Base-by-base conservation (phyloP, 2,113 vertebrate genomes). In the Gnathonemus longibarbis region DNA sequence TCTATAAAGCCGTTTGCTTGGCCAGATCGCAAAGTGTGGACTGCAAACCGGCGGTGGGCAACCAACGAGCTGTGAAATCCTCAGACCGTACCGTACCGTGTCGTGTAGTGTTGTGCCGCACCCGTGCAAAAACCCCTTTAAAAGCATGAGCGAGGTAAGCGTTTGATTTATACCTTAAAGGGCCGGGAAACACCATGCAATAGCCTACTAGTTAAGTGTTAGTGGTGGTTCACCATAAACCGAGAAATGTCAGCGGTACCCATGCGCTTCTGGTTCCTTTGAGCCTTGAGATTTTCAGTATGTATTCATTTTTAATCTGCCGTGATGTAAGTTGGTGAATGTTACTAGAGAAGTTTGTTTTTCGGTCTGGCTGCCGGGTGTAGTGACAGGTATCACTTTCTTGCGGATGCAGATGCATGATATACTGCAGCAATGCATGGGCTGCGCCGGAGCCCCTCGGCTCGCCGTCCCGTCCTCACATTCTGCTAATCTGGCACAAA, bases 71-170 rank as follows among this genome's bases (percentile, higher is more conserved):
- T 31, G 89, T 83, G 89, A 90, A 89, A 84, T 56, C 62, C 48
- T 88, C 45, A 42, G 48, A 48, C 42, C 50, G 5, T 84, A 48
- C 42, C 50, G 5, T 84, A 48, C 56, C 46, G 27, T 48, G 4
- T 21, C 24, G 21, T 2, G 31, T 24, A n/a, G 45, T 49, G 46
- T 24, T 24, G 48, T 80, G 35, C 74, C 74, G 74, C 74, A 35
- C 74, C 74, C 74, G 74, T n/a, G 21, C 83, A 24, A n/a, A 45
- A 27, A 15, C 48, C 48, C n/a, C 84, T 70, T 89, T 74, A 89
- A 93, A 62, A 93, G 88, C 92, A 96, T 96, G 96, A 96, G 96
- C 89, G 95, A 95, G 95, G 96, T 96, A 95, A 90, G 95, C 74
- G 74, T 86, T 24, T 35, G 74, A 46, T 90, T 87, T 90, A 80